Percentiles rank a stretch among this genome's conserved stretches.
phyloP scores from a whole-genome alignment of 2,888 invertebrate genomes.

The Scaptomyza cyrtandrae region DNA sequence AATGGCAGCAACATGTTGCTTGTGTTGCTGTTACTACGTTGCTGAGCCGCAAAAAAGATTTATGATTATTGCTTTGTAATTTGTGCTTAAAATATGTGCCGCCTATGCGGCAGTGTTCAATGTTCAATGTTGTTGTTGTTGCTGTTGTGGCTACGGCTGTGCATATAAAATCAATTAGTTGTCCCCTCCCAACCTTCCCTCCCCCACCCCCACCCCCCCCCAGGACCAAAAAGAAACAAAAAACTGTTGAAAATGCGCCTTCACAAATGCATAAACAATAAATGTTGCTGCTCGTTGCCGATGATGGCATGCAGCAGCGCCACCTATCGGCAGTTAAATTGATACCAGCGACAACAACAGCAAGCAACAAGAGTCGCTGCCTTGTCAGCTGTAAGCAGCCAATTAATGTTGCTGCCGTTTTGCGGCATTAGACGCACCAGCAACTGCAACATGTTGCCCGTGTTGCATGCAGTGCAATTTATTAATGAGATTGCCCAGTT shows the following conservation, averaged over 20 bases:
- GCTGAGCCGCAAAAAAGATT: conserved; percentile 77
- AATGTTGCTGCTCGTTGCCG: conserved; percentile 57
- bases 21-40: conserved; percentile 31
- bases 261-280: conserved; percentile 61
- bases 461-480: conserved; percentile 82
- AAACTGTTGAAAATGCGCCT: conserved; percentile 38
- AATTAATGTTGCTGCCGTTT: conserved; percentile 73
- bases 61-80: conserved; percentile 79
- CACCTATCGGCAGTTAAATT: conserved; percentile 78
- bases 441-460: conserved; percentile 56
- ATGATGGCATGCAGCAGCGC: conserved; percentile 75
- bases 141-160: conserved; percentile 42
- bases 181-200: conserved; percentile 9
- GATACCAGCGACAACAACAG: conserved; percentile 47
- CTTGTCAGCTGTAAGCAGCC: conserved; percentile 75
- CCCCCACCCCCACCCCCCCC: not conserved
- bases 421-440: conserved; percentile 31
- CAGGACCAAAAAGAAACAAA: conserved; percentile 6
- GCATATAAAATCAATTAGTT: conserved; percentile 74
- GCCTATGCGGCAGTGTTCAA: conserved; percentile 48
- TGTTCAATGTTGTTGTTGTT: conserved; percentile 30
- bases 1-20: conserved; percentile 73
- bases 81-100: conserved; percentile 79
- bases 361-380: conserved; percentile 41
- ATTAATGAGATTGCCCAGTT: conserved; percentile 83